phyloP scores from a whole-genome alignment of 2,888 invertebrate species.

The Aricia artaxerxes region DNA sequence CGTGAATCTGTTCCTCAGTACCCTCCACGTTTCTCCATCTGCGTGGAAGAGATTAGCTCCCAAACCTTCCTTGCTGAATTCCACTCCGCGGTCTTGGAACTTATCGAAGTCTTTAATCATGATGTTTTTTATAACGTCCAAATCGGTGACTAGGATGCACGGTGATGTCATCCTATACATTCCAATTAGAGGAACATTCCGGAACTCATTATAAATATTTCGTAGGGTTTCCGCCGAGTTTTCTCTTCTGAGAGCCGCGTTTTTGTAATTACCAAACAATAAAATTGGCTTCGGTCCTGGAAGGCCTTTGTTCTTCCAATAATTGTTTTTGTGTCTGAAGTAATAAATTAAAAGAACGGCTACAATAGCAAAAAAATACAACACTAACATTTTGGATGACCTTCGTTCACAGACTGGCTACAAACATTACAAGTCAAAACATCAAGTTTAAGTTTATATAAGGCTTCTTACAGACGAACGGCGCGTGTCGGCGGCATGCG shows the following conservation, averaged over 20 bases:
- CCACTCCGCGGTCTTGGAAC: constrained; percentile 55
- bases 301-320: constrained; percentile 55
- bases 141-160: constrained; percentile 53
- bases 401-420: background rate
- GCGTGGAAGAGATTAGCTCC: constrained; percentile 57
- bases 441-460: background rate
- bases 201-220: constrained; percentile 51
- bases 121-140: constrained; percentile 44
- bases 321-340: constrained; percentile 40
- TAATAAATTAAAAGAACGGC: background rate
- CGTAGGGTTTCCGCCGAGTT: constrained; percentile 41
- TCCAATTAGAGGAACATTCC: constrained; percentile 58
- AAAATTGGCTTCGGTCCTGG: constrained; percentile 49
- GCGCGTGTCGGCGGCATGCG: too few species aligned
- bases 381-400: background rate
- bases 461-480: too few species aligned
- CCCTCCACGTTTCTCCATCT: constrained; percentile 56
- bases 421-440: background rate
- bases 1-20: constrained; percentile 44
- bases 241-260: constrained; percentile 46
- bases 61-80: constrained; percentile 53
- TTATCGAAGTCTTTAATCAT: constrained; percentile 38
- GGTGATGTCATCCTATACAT: constrained; percentile 55
- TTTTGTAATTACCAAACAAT: constrained; percentile 53
- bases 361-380: background rate